Conservation (phyloP, 2,888 invertebrate species). For the Alviniconcha strummeri region DNA sequence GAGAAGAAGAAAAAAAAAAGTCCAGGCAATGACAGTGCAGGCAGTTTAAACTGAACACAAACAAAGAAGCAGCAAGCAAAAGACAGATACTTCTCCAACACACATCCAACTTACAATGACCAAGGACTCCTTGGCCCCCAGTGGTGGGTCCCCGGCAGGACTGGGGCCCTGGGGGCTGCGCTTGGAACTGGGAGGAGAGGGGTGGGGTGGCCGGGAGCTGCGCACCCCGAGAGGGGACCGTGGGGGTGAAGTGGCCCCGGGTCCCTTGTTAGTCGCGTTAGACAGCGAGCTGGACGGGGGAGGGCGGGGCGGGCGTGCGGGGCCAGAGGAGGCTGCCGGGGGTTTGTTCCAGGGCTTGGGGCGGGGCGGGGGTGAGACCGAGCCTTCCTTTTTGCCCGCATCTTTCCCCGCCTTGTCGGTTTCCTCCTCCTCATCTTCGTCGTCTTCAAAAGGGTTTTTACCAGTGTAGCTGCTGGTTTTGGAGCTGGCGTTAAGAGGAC, state of each 20-base stretch:
- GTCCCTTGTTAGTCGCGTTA: constrained; percentile 20
- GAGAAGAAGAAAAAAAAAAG: background rate
- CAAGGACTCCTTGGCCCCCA: constrained; percentile 33
- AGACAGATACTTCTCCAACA: constrained; percentile 2
- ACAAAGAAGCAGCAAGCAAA: background rate
- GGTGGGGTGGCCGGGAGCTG: constrained; percentile 40
- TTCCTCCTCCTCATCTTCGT: constrained; percentile 44
- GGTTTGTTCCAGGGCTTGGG: constrained; percentile 32
- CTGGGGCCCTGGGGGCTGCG: constrained; percentile 13
- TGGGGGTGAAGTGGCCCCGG: constrained; percentile 39
- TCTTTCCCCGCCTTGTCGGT: constrained; percentile 27
- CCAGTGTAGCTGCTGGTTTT: background rate
- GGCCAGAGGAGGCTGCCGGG: constrained; percentile 39
- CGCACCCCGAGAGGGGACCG: constrained; percentile 35
- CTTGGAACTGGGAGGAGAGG: constrained; percentile 40
- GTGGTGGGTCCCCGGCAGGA: constrained; percentile 10
- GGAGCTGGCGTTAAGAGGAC: background rate
- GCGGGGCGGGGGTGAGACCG: constrained; percentile 39
- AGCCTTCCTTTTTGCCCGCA: constrained; percentile 27
- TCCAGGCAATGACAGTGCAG: background rate
- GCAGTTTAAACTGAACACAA: background rate
- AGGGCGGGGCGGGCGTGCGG: constrained; percentile 24
- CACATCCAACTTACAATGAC: constrained; percentile 41
- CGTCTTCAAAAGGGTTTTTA: constrained; percentile 28
- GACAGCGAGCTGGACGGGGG: background rate